Evolutionary conservation across 1,140 invertebrate species (phyloP).

Genomic region (Mya arenaria): DNA sequence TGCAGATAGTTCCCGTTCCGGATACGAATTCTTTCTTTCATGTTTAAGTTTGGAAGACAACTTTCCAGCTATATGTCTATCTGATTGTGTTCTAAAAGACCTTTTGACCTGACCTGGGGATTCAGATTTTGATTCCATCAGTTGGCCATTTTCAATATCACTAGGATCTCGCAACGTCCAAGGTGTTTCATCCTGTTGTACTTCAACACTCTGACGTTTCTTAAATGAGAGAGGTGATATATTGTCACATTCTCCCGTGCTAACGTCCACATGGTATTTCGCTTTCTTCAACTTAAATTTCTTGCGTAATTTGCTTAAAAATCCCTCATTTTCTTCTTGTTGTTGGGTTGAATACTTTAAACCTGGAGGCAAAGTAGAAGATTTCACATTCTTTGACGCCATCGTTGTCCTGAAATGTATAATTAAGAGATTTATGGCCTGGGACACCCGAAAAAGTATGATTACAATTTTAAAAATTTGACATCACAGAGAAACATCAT

Average conservation of each 20-base stretch:
- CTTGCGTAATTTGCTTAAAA: conserved; percentile 42
- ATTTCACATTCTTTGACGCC: conserved; percentile 35
- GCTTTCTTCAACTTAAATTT: conserved; percentile 47
- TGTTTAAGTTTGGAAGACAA: neutral
- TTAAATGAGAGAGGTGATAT: conserved; percentile 36
- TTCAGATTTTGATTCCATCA: neutral
- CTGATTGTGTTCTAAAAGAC: conserved; percentile 2
- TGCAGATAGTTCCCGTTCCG: neutral
- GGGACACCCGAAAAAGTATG: no score
- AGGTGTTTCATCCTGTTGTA: conserved; percentile 3
- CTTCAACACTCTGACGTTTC: conserved; percentile 37
- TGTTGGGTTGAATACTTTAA: neutral
- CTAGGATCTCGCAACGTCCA: neutral
- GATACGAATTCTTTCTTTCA: neutral
- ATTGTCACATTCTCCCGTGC: conserved; percentile 49
- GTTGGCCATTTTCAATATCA: neutral
- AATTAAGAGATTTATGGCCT: no score
- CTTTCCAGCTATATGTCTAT: neutral
- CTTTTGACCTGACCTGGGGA: conserved; percentile 1
- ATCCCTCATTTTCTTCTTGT: conserved; percentile 34
- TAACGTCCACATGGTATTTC: conserved; percentile 36
- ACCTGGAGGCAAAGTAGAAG: conserved; percentile 37
- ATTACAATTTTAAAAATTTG: no score
- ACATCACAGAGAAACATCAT: no score
- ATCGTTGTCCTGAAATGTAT: no score